phyloP scores from a whole-genome alignment of 2,888 invertebrate species.

The Troglohyphantes excavatus region DNA sequence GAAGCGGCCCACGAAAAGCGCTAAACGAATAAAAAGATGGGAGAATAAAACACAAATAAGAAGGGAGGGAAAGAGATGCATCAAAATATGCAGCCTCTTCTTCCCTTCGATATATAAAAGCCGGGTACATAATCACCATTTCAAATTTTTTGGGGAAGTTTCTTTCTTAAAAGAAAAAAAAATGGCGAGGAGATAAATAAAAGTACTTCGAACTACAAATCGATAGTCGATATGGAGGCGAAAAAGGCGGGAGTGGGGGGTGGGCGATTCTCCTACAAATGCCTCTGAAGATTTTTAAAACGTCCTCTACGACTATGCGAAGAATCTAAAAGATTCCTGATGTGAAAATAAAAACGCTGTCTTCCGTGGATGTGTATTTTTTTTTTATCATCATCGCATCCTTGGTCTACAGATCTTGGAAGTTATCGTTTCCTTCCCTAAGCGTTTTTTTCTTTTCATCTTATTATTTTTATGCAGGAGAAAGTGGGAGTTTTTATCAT shows the following conservation, averaged over 20 bases:
- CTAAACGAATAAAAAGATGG: conserved; percentile 40
- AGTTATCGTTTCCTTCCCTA: conserved; percentile 30
- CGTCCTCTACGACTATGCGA: conserved; percentile 21
- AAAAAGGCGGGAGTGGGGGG: not conserved
- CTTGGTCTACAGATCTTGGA: conserved; percentile 14
- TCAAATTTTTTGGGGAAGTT: conserved; percentile 66
- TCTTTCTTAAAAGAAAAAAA: conserved; percentile 14
- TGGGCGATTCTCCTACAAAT: conserved; percentile 24
- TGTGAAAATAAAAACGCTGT: conserved; percentile 63
- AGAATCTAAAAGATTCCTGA: conserved; percentile 62
- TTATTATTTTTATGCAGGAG: not conserved
- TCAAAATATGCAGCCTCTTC: conserved; percentile 56
- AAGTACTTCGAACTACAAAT: conserved; percentile 70
- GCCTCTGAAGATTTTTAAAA: conserved; percentile 58
- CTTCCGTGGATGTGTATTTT: conserved; percentile 21
- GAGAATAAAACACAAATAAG: conserved; percentile 17
- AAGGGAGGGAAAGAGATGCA: conserved; percentile 12
- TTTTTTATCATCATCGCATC: conserved; percentile 14
- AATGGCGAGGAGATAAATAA: conserved; percentile 51
- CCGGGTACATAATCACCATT: conserved; percentile 68
- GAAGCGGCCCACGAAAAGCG: conserved; percentile 21
- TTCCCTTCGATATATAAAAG: conserved; percentile 34
- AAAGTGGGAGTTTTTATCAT: conserved; percentile 20
- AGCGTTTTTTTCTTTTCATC: conserved; percentile 18
- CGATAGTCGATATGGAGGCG: conserved; percentile 61